A percentile compares a stretch with the other conserved stretches of the same genome.
phyloP scores from a whole-genome alignment of 2,888 invertebrate species.

The Campopleginae sp. region DNA sequence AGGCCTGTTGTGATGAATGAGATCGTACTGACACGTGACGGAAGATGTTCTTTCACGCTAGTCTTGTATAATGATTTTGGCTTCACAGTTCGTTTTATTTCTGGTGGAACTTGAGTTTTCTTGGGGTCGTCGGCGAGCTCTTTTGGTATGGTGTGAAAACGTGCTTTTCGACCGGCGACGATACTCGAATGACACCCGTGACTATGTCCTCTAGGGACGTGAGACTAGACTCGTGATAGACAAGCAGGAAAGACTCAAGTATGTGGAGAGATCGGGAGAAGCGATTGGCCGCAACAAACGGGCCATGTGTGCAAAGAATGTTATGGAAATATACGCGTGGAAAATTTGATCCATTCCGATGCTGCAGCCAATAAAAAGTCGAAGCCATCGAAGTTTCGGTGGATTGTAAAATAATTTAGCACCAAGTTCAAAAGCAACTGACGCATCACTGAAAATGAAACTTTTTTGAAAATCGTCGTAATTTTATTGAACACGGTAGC shows the following conservation, averaged over 20 bases:
- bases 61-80: conserved; percentile 17
- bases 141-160: conserved; percentile 57
- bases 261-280: conserved; percentile 12
- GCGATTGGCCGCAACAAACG: conserved; percentile 20
- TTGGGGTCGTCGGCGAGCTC: conserved; percentile 8
- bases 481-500: too few relatives aligned
- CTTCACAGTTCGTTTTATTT: conserved; percentile 18
- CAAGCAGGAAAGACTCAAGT: conserved; percentile 43
- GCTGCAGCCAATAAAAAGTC: too few relatives aligned
- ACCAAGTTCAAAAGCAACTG: conserved; percentile 5
- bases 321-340: background rate
- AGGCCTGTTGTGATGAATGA: conserved; percentile 63
- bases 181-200: conserved; percentile 44
- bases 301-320: conserved; percentile 4
- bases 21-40: conserved; percentile 53
- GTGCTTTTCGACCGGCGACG: conserved; percentile 44
- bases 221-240: conserved; percentile 41
- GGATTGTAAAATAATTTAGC: background rate
- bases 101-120: conserved; percentile 24
- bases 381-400: background rate
- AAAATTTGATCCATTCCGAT: background rate
- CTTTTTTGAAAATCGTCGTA: too few relatives aligned
- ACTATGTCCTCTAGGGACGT: conserved; percentile 29
- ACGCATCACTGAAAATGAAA: background rate
- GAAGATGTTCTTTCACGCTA: conserved; percentile 49